These are phyloP conservation scores for Rhadinocentrus ornatus DNA, from an alignment of 2,797 vertebrate genomes.

Conservation along the genomic window DNA sequence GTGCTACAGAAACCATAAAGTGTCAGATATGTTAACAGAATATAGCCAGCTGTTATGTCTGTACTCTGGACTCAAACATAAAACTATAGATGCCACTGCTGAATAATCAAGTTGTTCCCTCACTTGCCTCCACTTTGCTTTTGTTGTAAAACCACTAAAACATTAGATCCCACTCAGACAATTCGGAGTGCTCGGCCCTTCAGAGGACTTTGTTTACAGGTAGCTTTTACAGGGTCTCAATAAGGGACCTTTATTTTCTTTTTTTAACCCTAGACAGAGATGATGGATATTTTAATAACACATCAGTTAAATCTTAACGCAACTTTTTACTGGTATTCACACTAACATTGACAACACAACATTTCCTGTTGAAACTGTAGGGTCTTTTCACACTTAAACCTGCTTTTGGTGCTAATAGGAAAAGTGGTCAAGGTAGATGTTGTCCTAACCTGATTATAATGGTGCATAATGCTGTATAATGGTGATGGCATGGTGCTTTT, in stretches of 20 bases:
- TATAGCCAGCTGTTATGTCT: constrained; percentile 42
- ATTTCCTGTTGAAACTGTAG: constrained; percentile 43
- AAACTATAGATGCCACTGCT: constrained; percentile 38
- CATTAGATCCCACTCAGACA: constrained; percentile 46
- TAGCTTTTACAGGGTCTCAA: constrained; percentile 63
- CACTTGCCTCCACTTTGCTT: constrained; percentile 41
- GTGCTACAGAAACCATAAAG: constrained; percentile 76
- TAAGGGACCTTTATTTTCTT: constrained; percentile 36
- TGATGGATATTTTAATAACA: constrained; percentile 42
- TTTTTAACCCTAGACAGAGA: constrained; percentile 48
- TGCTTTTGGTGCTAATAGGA: constrained; percentile 74
- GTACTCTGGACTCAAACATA: constrained; percentile 43
- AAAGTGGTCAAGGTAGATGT: constrained; percentile 57
- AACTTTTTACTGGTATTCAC: constrained; percentile 50
- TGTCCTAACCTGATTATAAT: constrained; percentile 45
- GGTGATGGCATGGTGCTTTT: constrained; percentile 71
- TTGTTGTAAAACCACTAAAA: constrained; percentile 65
- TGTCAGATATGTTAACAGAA: constrained; percentile 52
- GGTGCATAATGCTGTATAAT: constrained; percentile 41
- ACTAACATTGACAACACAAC: constrained; percentile 58
- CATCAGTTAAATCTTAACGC: constrained; percentile 44
- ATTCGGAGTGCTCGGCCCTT: constrained; percentile 59
- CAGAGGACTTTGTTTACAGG: constrained; percentile 72
- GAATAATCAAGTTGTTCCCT: constrained; percentile 36
- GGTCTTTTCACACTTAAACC: constrained; percentile 45